These are phyloP conservation scores for Acrossocheilus wenchowensis DNA, from an alignment of 2,797 vertebrate species.

Conservation along the genomic window DNA sequence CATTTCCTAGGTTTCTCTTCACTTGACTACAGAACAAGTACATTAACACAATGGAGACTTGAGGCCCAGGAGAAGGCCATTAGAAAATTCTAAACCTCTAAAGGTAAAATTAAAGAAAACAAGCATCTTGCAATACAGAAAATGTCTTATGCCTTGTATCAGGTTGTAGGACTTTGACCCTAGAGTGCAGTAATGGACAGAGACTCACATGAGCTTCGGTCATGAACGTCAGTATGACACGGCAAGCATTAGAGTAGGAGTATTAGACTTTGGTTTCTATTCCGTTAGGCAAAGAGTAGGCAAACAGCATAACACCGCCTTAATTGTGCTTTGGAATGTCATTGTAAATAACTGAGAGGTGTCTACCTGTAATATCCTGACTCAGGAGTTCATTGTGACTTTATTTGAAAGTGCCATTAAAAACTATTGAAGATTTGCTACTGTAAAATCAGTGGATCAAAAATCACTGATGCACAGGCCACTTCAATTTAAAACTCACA, in stretches of 20 bases:
- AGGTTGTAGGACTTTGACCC: conserved; percentile 17
- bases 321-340: conserved; percentile 1
- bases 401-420: neutral
- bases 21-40: conserved; percentile 18
- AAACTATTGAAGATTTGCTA: neutral
- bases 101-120: neutral
- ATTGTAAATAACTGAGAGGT: neutral
- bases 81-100: neutral
- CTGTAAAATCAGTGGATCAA: neutral
- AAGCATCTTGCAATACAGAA: neutral
- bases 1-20: neutral
- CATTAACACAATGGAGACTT: neutral
- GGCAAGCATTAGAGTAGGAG: neutral
- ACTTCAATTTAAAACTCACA: neutral
- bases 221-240: neutral
- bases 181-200: neutral
- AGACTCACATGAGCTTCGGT: neutral
- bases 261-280: conserved; percentile 5
- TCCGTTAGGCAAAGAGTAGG: neutral
- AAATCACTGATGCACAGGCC: neutral
- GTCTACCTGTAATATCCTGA: neutral
- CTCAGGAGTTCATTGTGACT: neutral
- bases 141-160: neutral
- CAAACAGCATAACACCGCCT: neutral
- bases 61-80: neutral